Evolutionary conservation across 1,140 invertebrate species (phyloP).

Genomic region (Sminthurinus signatus): DNA sequence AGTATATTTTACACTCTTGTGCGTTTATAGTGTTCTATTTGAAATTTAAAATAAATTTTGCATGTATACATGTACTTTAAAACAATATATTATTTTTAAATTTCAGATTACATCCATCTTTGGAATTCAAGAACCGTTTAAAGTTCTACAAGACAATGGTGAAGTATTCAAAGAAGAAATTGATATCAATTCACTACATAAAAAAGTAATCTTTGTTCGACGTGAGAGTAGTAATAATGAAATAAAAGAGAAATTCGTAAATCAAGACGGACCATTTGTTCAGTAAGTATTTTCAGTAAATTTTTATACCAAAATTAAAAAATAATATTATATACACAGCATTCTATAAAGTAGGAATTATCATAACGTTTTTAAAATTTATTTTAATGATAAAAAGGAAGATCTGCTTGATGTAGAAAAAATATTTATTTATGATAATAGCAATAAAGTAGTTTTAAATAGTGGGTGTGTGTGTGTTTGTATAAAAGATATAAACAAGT

Average conservation of each 20-base stretch:
- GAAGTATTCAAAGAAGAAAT: background rate
- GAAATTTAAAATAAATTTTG: no score
- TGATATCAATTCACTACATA: background rate
- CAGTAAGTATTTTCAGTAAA: no score
- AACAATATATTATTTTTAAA: background rate
- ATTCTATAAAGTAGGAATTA: slow-evolving; percentile 37
- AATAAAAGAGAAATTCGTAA: background rate
- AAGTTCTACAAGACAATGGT: background rate
- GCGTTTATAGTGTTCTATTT: no score
- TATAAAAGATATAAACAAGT: background rate
- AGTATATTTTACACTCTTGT: no score
- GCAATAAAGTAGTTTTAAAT: no score
- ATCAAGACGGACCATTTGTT: slow-evolving; percentile 6
- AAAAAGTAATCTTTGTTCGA: background rate
- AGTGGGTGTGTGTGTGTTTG: background rate
- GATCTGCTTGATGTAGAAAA: no score
- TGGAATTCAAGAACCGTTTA: background rate
- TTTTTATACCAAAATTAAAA: no score
- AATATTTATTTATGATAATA: no score
- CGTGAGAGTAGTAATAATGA: background rate
- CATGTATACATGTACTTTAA: background rate
- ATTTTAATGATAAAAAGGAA: no score
- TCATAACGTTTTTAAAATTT: no score
- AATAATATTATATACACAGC: no score
- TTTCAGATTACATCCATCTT: background rate